Conservation (phyloP, 2,113 vertebrate genomes). For the Erythrocercus mccallii region DNA sequence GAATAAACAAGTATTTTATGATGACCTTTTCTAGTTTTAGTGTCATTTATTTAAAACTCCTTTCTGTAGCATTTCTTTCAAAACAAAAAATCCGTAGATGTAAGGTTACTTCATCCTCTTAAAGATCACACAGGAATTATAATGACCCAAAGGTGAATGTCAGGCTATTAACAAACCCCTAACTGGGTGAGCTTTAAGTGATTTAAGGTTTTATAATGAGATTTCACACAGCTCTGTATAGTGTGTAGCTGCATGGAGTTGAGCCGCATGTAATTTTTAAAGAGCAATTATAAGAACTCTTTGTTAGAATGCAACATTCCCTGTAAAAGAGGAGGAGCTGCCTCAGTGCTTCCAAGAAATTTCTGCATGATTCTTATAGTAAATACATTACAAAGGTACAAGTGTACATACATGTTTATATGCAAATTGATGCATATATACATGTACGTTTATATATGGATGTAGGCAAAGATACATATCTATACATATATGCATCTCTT, state of each 20-base stretch:
- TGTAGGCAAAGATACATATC: background rate
- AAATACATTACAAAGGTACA: background rate
- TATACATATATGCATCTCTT: background rate
- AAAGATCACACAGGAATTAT: background rate
- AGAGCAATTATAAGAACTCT: background rate
- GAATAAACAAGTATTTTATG: background rate
- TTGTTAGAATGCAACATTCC: background rate
- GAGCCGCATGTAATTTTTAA: background rate
- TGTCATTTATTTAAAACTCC: background rate
- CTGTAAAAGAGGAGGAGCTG: background rate
- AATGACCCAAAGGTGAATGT: background rate
- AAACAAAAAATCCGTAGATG: background rate
- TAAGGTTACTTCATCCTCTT: background rate
- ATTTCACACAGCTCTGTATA: background rate
- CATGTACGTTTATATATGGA: too few species aligned
- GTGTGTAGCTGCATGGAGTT: background rate
- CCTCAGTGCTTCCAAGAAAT: background rate
- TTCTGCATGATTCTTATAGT: background rate
- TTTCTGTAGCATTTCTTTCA: background rate
- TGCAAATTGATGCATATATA: background rate
- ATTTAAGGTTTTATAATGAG: background rate
- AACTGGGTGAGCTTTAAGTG: background rate
- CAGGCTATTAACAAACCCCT: background rate
- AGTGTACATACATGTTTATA: background rate
- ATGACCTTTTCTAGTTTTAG: background rate